Conservation (phyloP, 2,113 vertebrate species). For the Dasypus novemcinctus region DNA sequence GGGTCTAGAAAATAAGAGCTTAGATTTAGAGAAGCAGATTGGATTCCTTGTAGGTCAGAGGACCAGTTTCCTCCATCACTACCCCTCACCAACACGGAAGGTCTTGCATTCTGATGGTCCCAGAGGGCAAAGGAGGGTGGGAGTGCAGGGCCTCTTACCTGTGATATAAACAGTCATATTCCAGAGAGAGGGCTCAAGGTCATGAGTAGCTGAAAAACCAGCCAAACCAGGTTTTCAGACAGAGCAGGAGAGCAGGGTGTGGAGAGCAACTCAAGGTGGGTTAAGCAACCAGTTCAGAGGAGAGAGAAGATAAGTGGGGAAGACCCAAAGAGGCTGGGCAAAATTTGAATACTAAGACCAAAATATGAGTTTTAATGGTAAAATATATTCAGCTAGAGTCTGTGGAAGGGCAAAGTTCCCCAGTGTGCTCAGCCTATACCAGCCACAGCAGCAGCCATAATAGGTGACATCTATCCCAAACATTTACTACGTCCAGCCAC, state of each 20-base stretch:
- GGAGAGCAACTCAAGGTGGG: neutral
- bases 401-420: neutral
- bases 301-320: neutral
- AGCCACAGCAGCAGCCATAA: neutral
- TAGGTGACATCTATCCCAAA: neutral
- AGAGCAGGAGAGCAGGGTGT: neutral
- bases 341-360: neutral
- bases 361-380: neutral
- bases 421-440: neutral
- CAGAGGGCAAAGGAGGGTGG: neutral
- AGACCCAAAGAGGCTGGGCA: neutral
- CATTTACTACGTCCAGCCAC: neutral
- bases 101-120: neutral
- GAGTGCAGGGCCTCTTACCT: neutral
- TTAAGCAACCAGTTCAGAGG: neutral
- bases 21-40: neutral
- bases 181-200: neutral
- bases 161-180: neutral
- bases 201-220: neutral
- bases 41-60: neutral
- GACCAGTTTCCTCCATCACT: neutral
- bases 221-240: neutral
- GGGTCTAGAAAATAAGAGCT: neutral
- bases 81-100: neutral
- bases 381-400: neutral